Base-by-base conservation (phyloP, 2,113 vertebrate species). In the Sialia sialis region DNA sequence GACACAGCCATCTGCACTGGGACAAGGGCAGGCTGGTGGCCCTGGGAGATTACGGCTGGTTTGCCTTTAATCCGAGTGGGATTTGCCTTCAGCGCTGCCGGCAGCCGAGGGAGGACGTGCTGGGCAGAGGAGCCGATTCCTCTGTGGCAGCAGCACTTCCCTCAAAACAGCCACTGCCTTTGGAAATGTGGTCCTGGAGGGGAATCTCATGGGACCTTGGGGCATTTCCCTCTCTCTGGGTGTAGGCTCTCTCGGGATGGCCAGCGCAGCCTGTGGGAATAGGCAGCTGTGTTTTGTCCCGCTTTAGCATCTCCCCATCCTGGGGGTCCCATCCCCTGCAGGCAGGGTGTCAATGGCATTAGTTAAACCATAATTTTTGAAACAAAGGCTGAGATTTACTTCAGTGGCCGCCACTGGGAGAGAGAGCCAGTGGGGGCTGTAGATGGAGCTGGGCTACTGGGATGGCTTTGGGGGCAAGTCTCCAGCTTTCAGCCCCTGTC, bases 41-140 rank as follows among this genome's bases (percentile, higher is more conserved):
- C 0, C 2, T 7, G 29, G 56, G 55, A 67, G 91, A 95, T 95
- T 95, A 96, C 7, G 68, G 43, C 72, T 85, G 88, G 60, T 59
- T 62, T 86, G 79, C 55, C 87, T 89, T 80, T 96, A 95, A 91
- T 95, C 89, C 12, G 4, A 7, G 70, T 11, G n/a, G 75, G 94
- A 95, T 96, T 96, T 95, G 87, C 72, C 75, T 89, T 44, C 58
- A 21, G 78, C 0, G 0, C 80, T 90, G 90, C 55, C 0, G 2
- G 79, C 62, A 80, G 86, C 58, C 0, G 22, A 36, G 26, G 56
- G 84, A 56, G 73, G 88, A 90, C 2, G 12, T 67, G 73, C 44
- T 0, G 4, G 70, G 75, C 76, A 62, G 85, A 0, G 0, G 55
- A 83, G 59, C 51, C 0, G 21, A 27, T 39, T 66, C 34, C 67